Evolutionary conservation across 2,797 vertebrate genomes (phyloP), one percentile per base, ranked within the genome.

Genomic region (Lepus townsendii): DNA sequence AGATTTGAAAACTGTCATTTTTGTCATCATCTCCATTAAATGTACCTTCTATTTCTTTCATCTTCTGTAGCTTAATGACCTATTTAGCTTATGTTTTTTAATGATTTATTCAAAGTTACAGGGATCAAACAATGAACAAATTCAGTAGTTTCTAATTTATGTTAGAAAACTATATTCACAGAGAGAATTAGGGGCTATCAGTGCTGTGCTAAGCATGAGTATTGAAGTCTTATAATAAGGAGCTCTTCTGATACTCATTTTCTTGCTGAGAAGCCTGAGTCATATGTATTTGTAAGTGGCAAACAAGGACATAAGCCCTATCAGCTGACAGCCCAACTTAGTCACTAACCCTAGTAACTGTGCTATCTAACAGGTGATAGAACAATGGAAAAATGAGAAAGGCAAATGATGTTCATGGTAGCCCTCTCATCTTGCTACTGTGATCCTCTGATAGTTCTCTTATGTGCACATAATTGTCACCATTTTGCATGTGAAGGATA

Each of bases 21-120:
- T 78, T 96, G 82, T 93, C 91, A 93, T 66, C 57, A 92, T 94
- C 71, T 71, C 73, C 50, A 91, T 85, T 83, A 94, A 88, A 77
- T 38, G 26, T 65, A 62, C 71, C 32, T 92, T 88, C 17, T 88
- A 75, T 89, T 90, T 75, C 83, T 93, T 93, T 95, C 73, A 96
- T 96, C 92, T 73, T 32, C 57, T 66, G 50, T 13, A 35, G 7
- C 87, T 47, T 90, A 90, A 88, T 88, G 85, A 76, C 24, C 50
- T 85, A 52, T 60, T 90, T 83, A 38, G 42, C 95, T 76, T 57
- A 8, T 84, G 50, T 85, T 78, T 89, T 88, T 94, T 89, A 96
- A 93, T 77, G 62, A 94, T 32, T 24, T 7, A 32, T 57, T 73
- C 26, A 50, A 93, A 91, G 68, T 88, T 83, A 79, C 1, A 82